Conservation (phyloP, 2,797 vertebrate genomes). For the Crypturellus tataupa region DNA sequence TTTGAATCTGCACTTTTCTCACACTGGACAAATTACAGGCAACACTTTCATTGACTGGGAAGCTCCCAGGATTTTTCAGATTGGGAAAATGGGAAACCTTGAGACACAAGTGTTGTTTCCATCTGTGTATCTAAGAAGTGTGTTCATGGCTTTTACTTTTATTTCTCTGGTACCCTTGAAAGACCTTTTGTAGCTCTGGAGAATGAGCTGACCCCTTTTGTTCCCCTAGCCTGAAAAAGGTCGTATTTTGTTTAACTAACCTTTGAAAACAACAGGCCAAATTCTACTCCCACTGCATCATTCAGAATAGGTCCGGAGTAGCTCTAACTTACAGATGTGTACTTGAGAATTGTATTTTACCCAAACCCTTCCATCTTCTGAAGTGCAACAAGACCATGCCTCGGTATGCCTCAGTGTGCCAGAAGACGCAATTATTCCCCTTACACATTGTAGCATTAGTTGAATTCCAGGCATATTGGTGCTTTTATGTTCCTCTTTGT, state of each 20-base stretch:
- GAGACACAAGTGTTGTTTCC: background rate
- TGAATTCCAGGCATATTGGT: background rate
- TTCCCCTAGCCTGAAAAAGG: conserved; percentile 59
- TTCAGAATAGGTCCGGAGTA: conserved; percentile 26
- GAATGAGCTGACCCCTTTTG: conserved; percentile 66
- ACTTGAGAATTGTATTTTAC: background rate
- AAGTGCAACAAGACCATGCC: background rate
- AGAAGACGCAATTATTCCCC: background rate
- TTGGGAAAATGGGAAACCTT: background rate
- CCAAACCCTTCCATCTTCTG: background rate
- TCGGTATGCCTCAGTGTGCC: background rate
- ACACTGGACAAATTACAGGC: background rate
- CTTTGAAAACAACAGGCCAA: conserved; percentile 58
- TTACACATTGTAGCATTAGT: background rate
- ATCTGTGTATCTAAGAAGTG: conserved; percentile 46
- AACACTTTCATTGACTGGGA: background rate
- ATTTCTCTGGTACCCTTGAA: conserved; percentile 66
- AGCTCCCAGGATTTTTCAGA: background rate
- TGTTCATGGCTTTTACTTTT: conserved; percentile 60
- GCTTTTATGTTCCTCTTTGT: background rate
- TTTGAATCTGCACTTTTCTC: background rate
- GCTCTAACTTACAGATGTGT: background rate
- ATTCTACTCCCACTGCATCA: conserved; percentile 58
- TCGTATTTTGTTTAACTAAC: conserved; percentile 73
- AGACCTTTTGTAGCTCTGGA: conserved; percentile 63